Percentiles rank a stretch among this genome's conserved stretches.
These are phyloP conservation scores for Akabosia matsudoensis DNA, from an alignment of 1,140 invertebrate species.

Conservation along the genomic window DNA sequence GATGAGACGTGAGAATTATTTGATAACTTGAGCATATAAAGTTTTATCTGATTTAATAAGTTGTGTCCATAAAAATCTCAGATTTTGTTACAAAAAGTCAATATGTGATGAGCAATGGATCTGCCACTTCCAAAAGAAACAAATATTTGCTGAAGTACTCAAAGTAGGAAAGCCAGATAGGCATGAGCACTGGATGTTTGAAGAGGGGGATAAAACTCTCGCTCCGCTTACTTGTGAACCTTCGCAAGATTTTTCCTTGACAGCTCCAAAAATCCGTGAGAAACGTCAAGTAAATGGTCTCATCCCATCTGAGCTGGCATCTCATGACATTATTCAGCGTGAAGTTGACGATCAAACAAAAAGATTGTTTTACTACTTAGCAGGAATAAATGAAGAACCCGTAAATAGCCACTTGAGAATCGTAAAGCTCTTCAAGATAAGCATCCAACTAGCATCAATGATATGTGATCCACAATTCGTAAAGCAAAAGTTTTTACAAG, in stretches of 20 bases:
- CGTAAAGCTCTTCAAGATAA: conserved; percentile 16
- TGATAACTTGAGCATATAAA: too few relatives aligned
- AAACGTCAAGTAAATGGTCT: not conserved
- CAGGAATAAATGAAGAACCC: conserved; percentile 22
- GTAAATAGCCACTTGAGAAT: conserved; percentile 21
- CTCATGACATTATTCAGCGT: not conserved
- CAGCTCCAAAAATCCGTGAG: too few relatives aligned
- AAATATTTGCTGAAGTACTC: not conserved
- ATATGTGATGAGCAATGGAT: not conserved
- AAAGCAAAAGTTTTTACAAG: conserved; percentile 21
- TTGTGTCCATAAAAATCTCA: not conserved
- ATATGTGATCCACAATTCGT: conserved; percentile 30
- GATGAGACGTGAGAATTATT: too few relatives aligned
- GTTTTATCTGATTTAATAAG: too few relatives aligned
- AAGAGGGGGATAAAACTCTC: not conserved
- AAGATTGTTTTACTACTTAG: conserved; percentile 33
- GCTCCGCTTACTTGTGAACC: too few relatives aligned
- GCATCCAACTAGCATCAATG: conserved; percentile 18
- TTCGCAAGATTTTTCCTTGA: too few relatives aligned
- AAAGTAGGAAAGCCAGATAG: not conserved
- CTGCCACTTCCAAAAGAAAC: not conserved
- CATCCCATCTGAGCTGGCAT: not conserved
- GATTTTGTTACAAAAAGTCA: not conserved
- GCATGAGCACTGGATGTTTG: not conserved
- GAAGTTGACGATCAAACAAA: conserved; percentile 28